Conservation (phyloP, 2,797 vertebrate genomes). For the Molossus alvarezi region DNA sequence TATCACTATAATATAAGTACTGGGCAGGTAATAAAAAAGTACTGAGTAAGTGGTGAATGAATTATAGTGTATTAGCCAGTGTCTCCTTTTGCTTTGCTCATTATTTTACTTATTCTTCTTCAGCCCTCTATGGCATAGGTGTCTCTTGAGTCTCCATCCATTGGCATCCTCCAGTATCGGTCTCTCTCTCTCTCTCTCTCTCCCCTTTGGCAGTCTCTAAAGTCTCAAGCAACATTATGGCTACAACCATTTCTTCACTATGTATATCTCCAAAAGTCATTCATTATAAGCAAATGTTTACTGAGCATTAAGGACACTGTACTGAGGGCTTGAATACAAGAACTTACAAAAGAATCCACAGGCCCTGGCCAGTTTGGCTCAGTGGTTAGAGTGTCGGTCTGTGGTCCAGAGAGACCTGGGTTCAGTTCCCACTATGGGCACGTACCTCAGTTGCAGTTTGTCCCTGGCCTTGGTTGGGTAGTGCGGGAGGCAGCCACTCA, state of each 20-base stretch:
- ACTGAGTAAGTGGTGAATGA: slow-evolving; percentile 42
- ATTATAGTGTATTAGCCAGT: background rate
- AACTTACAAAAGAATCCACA: slow-evolving; percentile 30
- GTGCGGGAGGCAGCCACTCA: too few relatives aligned
- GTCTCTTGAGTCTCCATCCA: background rate
- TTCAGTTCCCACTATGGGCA: too few relatives aligned
- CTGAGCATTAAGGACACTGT: background rate
- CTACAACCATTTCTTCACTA: slow-evolving; percentile 13
- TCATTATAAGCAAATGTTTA: background rate
- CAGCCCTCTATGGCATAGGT: background rate
- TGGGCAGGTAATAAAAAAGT: background rate
- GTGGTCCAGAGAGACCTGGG: too few relatives aligned
- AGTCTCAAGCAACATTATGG: background rate
- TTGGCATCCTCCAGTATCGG: background rate
- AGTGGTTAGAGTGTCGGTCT: too few relatives aligned
- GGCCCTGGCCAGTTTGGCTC: too few relatives aligned
- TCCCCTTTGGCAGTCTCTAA: background rate
- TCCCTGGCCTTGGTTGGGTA: too few relatives aligned
- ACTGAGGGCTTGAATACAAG: background rate
- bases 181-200: background rate
- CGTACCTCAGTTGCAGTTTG: too few relatives aligned
- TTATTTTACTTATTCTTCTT: background rate
- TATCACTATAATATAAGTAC: slow-evolving; percentile 29
- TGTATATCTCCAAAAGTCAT: slow-evolving; percentile 24
- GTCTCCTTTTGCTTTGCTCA: slow-evolving; percentile 14